Evolutionary conservation across 2,113 vertebrate genomes (phyloP).

Genomic region (Paramisgurnus dabryanus): DNA sequence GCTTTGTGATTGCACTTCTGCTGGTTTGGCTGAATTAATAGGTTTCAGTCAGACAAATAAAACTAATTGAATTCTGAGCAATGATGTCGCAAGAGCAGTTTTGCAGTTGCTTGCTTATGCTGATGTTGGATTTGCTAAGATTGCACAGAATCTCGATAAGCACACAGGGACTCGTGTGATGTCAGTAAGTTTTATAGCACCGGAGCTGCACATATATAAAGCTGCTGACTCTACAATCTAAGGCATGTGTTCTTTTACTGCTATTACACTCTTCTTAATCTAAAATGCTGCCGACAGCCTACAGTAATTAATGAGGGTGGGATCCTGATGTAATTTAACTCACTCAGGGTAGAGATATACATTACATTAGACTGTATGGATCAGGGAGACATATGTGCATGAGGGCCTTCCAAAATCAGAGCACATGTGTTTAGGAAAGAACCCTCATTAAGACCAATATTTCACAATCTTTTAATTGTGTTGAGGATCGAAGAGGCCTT

Average conservation of each 20-base stretch:
- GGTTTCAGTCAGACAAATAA: neutral
- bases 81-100: neutral
- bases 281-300: slow-evolving; percentile 72
- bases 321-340: slow-evolving; percentile 73
- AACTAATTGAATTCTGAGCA: neutral
- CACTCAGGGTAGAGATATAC: slow-evolving; percentile 64
- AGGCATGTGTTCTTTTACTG: slow-evolving; percentile 65
- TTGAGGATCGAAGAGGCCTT: neutral
- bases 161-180: slow-evolving; percentile 5
- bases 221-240: slow-evolving; percentile 66
- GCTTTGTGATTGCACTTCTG: neutral
- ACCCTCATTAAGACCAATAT: slow-evolving; percentile 16
- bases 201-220: slow-evolving; percentile 40
- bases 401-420: slow-evolving; percentile 1
- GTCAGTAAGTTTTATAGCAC: slow-evolving; percentile 37
- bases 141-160: neutral
- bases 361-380: slow-evolving; percentile 64
- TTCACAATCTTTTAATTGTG: slow-evolving; percentile 10
- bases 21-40: neutral
- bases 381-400: slow-evolving; percentile 36
- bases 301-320: slow-evolving; percentile 75
- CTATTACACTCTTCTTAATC: slow-evolving; percentile 76
- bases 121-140: neutral
- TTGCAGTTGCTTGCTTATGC: slow-evolving; percentile 5
- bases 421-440: neutral